A percentile compares a stretch with the other conserved stretches of the same genome.
Evolutionary conservation across 2,888 invertebrate genomes (phyloP).

Genomic region (Resseliella maxima): DNA sequence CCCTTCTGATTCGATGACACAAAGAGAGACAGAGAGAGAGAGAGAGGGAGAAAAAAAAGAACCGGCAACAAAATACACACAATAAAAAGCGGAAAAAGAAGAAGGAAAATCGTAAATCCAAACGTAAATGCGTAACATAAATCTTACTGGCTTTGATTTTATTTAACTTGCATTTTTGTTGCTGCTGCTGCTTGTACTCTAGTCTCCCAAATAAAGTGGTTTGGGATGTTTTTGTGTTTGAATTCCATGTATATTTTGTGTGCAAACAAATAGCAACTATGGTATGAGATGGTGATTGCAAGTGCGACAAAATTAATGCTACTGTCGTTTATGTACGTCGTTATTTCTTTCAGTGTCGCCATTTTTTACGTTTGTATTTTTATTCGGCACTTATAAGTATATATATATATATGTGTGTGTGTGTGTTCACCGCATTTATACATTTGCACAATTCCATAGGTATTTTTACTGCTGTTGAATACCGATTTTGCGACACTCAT

Average conservation of each 20-base stretch:
- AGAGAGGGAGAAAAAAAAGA: background rate
- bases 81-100: slow-evolving; percentile 50
- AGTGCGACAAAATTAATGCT: slow-evolving; percentile 51
- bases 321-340: slow-evolving; percentile 31
- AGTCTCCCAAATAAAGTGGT: slow-evolving; percentile 8
- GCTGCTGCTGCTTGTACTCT: too few relatives aligned
- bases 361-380: background rate
- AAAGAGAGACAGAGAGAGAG: background rate
- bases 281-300: background rate
- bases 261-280: background rate
- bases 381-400: too few relatives aligned
- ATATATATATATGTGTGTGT: background rate
- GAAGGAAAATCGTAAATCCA: slow-evolving; percentile 57
- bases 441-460: slow-evolving; percentile 32
- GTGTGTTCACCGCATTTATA: background rate
- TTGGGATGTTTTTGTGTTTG: background rate
- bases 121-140: slow-evolving; percentile 56
- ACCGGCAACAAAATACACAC: background rate
- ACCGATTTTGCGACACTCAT: slow-evolving; percentile 5
- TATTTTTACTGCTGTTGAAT: background rate
- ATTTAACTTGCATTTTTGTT: slow-evolving; percentile 34
- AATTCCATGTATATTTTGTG: slow-evolving; percentile 11
- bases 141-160: slow-evolving; percentile 55
- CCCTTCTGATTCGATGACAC: slow-evolving; percentile 53
- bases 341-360: background rate